Evolutionary conservation across 2,888 invertebrate genomes (phyloP).

Genomic region (Doris montereyensis): DNA sequence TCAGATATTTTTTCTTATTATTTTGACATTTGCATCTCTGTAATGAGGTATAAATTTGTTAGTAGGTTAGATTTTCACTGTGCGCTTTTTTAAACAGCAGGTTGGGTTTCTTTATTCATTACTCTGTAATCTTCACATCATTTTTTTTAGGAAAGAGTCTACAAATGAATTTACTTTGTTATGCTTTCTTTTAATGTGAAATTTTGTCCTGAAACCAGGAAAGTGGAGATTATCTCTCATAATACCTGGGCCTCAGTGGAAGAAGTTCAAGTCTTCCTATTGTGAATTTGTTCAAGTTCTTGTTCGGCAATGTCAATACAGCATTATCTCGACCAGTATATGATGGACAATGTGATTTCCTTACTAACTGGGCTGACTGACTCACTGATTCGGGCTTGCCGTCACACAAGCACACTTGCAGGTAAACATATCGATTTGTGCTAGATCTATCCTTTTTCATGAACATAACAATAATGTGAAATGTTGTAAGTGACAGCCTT

Average conservation of each 20-base stretch:
- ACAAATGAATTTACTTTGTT: not conserved
- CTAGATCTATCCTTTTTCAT: too few species aligned
- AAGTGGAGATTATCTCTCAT: slow-evolving; percentile 98
- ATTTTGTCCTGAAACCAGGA: slow-evolving; percentile 83
- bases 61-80: too few species aligned
- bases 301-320: slow-evolving; percentile 97
- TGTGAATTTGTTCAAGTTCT: slow-evolving; percentile 96
- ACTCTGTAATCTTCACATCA: not conserved
- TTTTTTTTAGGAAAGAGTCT: not conserved
- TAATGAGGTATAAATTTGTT: too few species aligned
- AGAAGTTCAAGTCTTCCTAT: slow-evolving; percentile 95
- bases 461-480: too few species aligned
- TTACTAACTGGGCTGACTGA: slow-evolving; percentile 96
- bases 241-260: slow-evolving; percentile 97
- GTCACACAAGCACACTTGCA: slow-evolving; percentile 93
- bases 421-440: too few species aligned
- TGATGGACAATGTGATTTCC: slow-evolving; percentile 99
- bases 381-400: slow-evolving; percentile 91
- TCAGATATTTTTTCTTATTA: too few species aligned
- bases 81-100: too few species aligned
- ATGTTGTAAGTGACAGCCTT: too few species aligned
- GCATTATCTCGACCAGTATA: slow-evolving; percentile 98
- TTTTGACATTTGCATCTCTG: too few species aligned
- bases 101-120: not conserved
- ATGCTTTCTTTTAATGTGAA: not conserved